Conservation (phyloP, 2,888 invertebrate genomes). For the Andrena flavipes region DNA sequence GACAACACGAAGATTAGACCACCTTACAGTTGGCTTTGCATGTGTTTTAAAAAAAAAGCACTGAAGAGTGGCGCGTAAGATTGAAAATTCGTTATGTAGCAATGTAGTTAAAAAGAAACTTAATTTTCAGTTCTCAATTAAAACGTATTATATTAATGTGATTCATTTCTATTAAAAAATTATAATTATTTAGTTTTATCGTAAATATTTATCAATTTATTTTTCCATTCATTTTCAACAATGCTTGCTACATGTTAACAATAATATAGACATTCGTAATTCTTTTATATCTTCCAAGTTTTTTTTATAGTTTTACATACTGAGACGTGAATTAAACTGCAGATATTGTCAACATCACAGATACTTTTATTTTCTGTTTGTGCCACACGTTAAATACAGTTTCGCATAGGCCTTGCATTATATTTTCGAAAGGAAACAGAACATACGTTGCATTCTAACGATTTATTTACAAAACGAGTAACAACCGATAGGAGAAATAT, state of each 20-base stretch:
- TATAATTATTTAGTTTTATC: background rate
- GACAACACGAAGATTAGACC: too few relatives aligned
- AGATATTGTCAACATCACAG: conserved; percentile 57
- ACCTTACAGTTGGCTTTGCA: too few relatives aligned
- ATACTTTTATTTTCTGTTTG: conserved; percentile 24
- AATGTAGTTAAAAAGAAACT: too few relatives aligned
- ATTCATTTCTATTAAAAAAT: too few relatives aligned
- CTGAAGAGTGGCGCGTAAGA: too few relatives aligned
- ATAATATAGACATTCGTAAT: conserved; percentile 32
- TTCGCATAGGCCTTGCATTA: background rate
- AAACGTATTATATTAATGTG: too few relatives aligned
- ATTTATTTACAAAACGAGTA: conserved; percentile 27
- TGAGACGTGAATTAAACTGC: conserved; percentile 21
- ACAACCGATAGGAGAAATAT: background rate
- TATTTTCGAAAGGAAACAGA: background rate
- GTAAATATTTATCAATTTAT: conserved; percentile 40
- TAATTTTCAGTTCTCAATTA: too few relatives aligned
- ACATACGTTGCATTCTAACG: background rate
- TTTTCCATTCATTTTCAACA: conserved; percentile 12
- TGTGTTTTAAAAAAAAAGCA: too few relatives aligned
- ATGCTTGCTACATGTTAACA: conserved; percentile 26
- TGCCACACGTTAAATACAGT: background rate
- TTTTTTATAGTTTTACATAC: conserved; percentile 19
- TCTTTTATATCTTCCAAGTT: conserved; percentile 25
- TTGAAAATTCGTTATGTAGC: too few relatives aligned